Evolutionary conservation across 2,113 vertebrate species (phyloP).

Genomic region (Oncorhynchus clarkii): DNA sequence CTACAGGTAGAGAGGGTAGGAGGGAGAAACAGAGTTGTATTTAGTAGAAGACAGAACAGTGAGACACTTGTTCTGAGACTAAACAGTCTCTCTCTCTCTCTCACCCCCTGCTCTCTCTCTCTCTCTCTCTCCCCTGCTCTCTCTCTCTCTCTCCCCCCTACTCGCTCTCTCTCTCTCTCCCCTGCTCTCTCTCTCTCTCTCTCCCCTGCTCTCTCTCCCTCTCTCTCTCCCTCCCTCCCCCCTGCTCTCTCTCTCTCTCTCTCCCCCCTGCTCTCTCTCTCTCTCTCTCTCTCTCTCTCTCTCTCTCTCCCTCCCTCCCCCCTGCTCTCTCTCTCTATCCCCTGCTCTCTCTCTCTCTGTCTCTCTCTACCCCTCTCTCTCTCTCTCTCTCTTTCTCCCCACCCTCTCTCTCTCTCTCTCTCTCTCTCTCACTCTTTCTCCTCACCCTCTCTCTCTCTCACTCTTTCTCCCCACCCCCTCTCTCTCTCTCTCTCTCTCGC

Average conservation of each 20-base stretch:
- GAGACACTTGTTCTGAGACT: neutral
- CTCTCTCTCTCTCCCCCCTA: too few relatives aligned
- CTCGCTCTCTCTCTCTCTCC: neutral
- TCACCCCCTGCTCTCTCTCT: too few relatives aligned
- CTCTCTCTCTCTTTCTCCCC: neutral
- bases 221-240: neutral
- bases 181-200: neutral
- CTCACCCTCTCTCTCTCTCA: neutral
- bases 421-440: neutral
- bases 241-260: conserved; percentile 7
- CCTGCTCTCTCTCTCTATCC: neutral
- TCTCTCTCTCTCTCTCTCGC: neutral
- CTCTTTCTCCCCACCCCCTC: too few relatives aligned
- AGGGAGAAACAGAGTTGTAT: too few relatives aligned
- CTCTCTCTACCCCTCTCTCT: neutral
- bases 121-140: too few relatives aligned
- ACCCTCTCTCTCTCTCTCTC: neutral
- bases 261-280: too few relatives aligned
- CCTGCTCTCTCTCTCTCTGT: neutral
- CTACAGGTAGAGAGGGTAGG: too few relatives aligned
- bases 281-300: neutral
- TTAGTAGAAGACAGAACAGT: too few relatives aligned
- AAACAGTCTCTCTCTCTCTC: neutral
- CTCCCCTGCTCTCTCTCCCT: too few relatives aligned
- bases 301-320: neutral